phyloP scores from a whole-genome alignment of 1,140 invertebrate genomes.

The Megathymus violae region DNA sequence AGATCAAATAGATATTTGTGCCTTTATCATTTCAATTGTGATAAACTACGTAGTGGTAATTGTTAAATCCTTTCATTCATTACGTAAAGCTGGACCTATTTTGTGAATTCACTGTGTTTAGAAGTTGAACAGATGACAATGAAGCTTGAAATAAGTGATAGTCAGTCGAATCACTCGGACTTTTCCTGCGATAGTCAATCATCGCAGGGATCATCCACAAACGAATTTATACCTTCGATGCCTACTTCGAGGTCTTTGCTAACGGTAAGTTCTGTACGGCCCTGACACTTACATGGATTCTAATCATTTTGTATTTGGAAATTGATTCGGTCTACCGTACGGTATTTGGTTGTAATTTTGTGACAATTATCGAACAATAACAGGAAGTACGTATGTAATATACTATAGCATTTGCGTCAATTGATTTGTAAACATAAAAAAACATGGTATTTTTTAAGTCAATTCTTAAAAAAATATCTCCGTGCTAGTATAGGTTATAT shows the following conservation, averaged over 20 bases:
- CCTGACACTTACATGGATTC: background rate
- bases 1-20: constrained; percentile 40
- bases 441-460: too few species aligned
- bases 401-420: too few species aligned
- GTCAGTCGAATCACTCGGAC: constrained; percentile 77
- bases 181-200: constrained; percentile 77
- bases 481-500: too few species aligned
- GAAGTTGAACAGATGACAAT: constrained; percentile 70
- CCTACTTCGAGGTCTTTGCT: constrained; percentile 63
- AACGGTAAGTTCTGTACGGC: constrained; percentile 58
- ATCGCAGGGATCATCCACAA: constrained; percentile 75
- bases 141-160: constrained; percentile 79
- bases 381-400: constrained; percentile 4
- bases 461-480: too few species aligned
- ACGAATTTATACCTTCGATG: constrained; percentile 70
- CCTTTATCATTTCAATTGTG: constrained; percentile 34
- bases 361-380: background rate
- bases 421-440: too few species aligned
- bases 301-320: background rate
- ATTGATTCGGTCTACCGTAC: too few species aligned
- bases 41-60: constrained; percentile 52
- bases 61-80: constrained; percentile 40
- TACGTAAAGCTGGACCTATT: constrained; percentile 58
- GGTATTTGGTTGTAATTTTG: background rate
- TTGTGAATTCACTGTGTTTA: constrained; percentile 44